Evolutionary conservation across 2,797 vertebrate genomes (phyloP).

Genomic region (Clarias pachynema): DNA sequence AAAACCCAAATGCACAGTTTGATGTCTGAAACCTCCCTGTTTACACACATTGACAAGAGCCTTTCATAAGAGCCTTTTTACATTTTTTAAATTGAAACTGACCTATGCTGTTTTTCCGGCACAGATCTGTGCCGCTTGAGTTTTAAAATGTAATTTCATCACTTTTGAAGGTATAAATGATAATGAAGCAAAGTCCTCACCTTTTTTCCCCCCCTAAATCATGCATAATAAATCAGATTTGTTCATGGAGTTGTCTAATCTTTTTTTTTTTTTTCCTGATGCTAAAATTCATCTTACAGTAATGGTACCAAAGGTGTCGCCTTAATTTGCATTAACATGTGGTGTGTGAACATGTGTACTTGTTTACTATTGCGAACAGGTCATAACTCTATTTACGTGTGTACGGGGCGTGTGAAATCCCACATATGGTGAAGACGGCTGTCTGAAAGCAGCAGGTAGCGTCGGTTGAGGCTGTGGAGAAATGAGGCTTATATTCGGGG

Average conservation of each 20-base stretch:
- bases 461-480: constrained; percentile 64
- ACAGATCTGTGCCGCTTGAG: no score
- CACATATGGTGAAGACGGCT: constrained; percentile 28
- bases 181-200: background rate
- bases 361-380: constrained; percentile 42
- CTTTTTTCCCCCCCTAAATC: background rate
- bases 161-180: background rate
- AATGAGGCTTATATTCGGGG: constrained; percentile 71
- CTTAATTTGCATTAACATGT: constrained; percentile 16
- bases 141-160: background rate
- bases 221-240: constrained; percentile 7
- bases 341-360: constrained; percentile 17
- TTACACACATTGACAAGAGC: no score
- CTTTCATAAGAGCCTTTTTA: no score
- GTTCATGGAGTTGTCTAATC: background rate
- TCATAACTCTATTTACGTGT: constrained; percentile 45
- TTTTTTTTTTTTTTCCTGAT: background rate
- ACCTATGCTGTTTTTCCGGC: no score
- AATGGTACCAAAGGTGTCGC: background rate
- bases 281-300: background rate
- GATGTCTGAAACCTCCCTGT: no score
- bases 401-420: constrained; percentile 33
- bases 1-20: no score
- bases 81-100: no score
- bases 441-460: constrained; percentile 23